A percentile compares a stretch with the other conserved stretches of the same genome.
These are phyloP conservation scores for Platycercus adscitus DNA, from an alignment of 2,113 vertebrate species.

Conservation along the genomic window DNA sequence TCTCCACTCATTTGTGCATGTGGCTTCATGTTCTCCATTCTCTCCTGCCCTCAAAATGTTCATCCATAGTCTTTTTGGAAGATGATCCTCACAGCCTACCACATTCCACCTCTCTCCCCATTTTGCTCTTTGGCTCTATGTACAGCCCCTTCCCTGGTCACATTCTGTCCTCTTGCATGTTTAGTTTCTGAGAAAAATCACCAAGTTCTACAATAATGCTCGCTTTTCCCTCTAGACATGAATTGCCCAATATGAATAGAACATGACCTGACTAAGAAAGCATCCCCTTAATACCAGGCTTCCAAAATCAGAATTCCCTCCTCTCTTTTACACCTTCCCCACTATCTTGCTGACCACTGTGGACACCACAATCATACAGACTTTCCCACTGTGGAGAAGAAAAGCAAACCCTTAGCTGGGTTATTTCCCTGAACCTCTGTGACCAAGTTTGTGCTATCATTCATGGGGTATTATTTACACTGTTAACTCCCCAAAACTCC, in stretches of 20 bases:
- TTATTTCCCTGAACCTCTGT: not conserved
- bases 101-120: rapidly evolving
- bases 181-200: not conserved
- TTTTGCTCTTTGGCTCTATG: not conserved
- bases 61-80: not conserved
- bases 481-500: not conserved
- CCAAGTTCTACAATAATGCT: not conserved
- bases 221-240: not conserved
- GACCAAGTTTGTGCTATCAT: not conserved
- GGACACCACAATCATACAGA: not conserved
- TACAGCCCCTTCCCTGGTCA: not conserved
- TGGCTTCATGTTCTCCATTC: not conserved
- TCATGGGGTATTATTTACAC: not conserved
- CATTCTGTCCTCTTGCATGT: not conserved
- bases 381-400: not conserved
- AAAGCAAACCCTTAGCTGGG: rapidly evolving
- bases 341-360: not conserved
- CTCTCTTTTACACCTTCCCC: not conserved
- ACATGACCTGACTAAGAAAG: not conserved
- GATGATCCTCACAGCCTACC: not conserved
- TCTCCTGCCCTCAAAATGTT: not conserved
- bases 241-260: not conserved
- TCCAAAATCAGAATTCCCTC: not conserved
- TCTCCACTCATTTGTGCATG: not conserved
- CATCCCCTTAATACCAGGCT: not conserved